Evolutionary conservation across 2,797 vertebrate genomes (phyloP).

Genomic region (Orestias chungarensis): DNA sequence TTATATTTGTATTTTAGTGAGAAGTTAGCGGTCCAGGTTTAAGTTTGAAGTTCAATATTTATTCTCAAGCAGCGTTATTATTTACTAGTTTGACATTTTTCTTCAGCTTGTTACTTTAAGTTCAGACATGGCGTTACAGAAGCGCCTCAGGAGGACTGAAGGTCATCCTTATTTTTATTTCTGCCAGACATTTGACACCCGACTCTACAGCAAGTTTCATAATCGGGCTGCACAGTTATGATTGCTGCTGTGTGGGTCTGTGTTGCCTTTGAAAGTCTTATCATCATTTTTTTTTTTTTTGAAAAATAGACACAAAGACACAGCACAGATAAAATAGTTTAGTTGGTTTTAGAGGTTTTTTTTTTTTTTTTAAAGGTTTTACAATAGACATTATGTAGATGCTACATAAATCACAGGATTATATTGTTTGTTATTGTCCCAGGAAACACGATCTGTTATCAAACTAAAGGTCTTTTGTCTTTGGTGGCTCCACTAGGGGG

Average conservation of each 20-base stretch:
- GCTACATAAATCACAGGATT: too few species aligned
- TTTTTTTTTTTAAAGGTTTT: too few species aligned
- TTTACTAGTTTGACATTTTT: background rate
- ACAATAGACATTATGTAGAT: too few species aligned
- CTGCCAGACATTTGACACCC: constrained; percentile 44
- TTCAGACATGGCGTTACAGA: background rate
- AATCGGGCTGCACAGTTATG: background rate
- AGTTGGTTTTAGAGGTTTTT: background rate
- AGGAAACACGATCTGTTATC: too few species aligned
- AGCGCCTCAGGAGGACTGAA: background rate
- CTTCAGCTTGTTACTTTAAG: background rate
- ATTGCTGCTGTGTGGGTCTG: constrained; percentile 2
- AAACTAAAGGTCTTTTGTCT: too few species aligned
- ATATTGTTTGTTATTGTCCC: too few species aligned
- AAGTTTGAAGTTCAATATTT: background rate
- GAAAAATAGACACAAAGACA: background rate
- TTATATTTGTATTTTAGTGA: background rate
- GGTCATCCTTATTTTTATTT: constrained; percentile 43
- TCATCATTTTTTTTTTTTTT: background rate
- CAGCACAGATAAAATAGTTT: too few species aligned
- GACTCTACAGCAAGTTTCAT: background rate
- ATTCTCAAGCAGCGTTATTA: background rate
- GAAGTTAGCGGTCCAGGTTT: background rate
- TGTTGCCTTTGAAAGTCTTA: background rate
- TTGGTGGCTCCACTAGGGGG: too few species aligned